phyloP scores from a whole-genome alignment of 2,113 vertebrate genomes.

The Dissostichus mawsoni region DNA sequence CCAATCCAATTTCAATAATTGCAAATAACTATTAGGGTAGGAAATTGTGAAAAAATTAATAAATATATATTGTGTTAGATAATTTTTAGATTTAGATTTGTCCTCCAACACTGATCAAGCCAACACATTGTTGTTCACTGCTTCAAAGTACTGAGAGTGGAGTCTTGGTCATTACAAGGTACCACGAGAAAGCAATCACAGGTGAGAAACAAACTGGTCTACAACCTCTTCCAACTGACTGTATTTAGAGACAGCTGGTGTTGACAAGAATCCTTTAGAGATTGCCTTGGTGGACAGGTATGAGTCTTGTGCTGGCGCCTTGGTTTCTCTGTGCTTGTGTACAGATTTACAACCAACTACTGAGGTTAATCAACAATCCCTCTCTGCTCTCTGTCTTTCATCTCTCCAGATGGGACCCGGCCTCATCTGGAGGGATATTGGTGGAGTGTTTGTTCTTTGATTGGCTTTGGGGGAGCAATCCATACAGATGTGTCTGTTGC shows the following conservation, averaged over 20 bases:
- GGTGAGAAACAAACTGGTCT: slow-evolving; percentile 52
- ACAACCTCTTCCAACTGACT: slow-evolving; percentile 51
- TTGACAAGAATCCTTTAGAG: slow-evolving; percentile 65
- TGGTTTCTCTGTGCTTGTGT: slow-evolving; percentile 56
- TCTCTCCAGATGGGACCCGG: slow-evolving; percentile 45
- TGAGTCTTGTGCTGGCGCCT: slow-evolving; percentile 45
- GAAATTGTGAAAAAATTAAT: no score
- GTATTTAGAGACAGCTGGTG: slow-evolving; percentile 61
- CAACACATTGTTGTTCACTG: not conserved
- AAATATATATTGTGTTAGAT: no score
- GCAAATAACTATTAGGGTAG: no score
- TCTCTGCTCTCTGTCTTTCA: slow-evolving; percentile 68
- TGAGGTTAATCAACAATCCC: slow-evolving; percentile 79
- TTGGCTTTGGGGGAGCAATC: slow-evolving; percentile 75
- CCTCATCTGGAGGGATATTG: slow-evolving; percentile 78
- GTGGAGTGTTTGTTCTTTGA: slow-evolving; percentile 79
- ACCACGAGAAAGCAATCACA: slow-evolving; percentile 52
- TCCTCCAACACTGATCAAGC: no score
- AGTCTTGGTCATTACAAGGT: slow-evolving; percentile 31
- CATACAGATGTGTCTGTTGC: slow-evolving; percentile 77
- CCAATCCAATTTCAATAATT: no score
- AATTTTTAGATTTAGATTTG: no score
- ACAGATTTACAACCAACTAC: slow-evolving; percentile 66
- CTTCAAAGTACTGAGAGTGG: not conserved
- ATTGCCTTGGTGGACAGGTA: slow-evolving; percentile 61